Evolutionary conservation across 2,113 vertebrate genomes (phyloP).

Genomic region (Cyanocitta stelleri): DNA sequence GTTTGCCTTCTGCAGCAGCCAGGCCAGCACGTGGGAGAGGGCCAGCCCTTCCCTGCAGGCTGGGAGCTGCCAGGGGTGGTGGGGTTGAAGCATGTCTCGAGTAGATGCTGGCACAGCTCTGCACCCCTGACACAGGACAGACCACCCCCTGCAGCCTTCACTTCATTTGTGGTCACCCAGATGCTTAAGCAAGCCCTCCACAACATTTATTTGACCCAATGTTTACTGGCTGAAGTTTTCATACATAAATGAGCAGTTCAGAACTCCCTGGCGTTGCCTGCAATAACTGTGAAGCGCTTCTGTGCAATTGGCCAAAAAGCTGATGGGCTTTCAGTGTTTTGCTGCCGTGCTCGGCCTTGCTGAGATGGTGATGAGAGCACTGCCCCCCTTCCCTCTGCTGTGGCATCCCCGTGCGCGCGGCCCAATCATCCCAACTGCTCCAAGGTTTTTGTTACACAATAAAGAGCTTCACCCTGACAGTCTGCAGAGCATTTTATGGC

Average conservation of each 20-base stretch:
- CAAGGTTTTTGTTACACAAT: neutral
- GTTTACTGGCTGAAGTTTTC: neutral
- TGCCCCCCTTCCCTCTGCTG: neutral
- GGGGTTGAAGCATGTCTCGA: rapidly evolving
- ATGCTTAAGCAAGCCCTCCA: neutral
- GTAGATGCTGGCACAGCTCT: neutral
- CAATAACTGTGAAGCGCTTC: neutral
- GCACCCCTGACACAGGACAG: neutral
- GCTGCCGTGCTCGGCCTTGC: neutral
- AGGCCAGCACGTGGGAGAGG: neutral
- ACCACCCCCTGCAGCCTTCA: neutral
- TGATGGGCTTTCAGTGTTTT: neutral
- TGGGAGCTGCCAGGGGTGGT: rapidly evolving
- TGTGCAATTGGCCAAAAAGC: neutral
- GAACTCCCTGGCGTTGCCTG: neutral
- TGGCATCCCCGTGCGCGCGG: rapidly evolving
- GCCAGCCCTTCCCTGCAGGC: rapidly evolving
- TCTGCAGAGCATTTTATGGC: neutral
- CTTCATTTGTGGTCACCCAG: neutral
- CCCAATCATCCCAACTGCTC: neutral
- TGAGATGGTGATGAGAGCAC: neutral
- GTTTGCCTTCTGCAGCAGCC: neutral
- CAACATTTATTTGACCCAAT: too few relatives aligned
- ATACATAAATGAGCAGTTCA: neutral
- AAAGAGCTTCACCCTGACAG: neutral